These are phyloP conservation scores for Sisor rabdophorus DNA, from an alignment of 2,113 vertebrate species.

Conservation along the genomic window DNA sequence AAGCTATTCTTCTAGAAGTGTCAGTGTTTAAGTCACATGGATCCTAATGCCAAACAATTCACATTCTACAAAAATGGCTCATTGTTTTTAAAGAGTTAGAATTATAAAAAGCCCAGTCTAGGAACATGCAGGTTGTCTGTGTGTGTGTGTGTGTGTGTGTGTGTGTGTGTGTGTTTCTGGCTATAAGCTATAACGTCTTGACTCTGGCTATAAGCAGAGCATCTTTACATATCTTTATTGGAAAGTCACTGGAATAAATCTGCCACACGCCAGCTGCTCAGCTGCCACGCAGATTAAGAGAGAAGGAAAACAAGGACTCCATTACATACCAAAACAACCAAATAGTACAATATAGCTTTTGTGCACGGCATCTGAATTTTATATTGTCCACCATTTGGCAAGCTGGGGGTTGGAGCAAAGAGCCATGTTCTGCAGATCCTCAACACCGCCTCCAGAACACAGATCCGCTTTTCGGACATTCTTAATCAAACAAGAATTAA, in stretches of 20 bases:
- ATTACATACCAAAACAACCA: slow-evolving; percentile 34
- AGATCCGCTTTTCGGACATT: not conserved
- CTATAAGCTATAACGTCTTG: too few relatives aligned
- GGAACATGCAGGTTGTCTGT: slow-evolving; percentile 52
- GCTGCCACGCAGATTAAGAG: slow-evolving; percentile 31
- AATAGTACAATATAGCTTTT: slow-evolving; percentile 40
- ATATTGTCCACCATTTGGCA: slow-evolving; percentile 46
- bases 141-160: slow-evolving; percentile 27
- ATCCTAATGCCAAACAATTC: slow-evolving; percentile 58
- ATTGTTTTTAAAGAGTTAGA: slow-evolving; percentile 48
- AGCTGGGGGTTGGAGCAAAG: slow-evolving; percentile 31
- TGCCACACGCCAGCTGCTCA: slow-evolving; percentile 17
- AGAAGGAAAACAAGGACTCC: slow-evolving; percentile 23
- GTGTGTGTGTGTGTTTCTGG: slow-evolving; percentile 24
- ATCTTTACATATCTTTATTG: slow-evolving; percentile 36
- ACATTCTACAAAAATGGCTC: slow-evolving; percentile 56
- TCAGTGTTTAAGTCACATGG: slow-evolving; percentile 57
- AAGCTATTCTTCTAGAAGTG: slow-evolving; percentile 57
- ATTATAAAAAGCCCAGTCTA: slow-evolving; percentile 48
- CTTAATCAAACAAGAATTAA: slow-evolving; percentile 13
- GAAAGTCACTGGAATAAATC: slow-evolving; percentile 29
- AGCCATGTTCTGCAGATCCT: slow-evolving; percentile 22
- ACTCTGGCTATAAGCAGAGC: slow-evolving; percentile 33
- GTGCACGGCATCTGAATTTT: slow-evolving; percentile 29
- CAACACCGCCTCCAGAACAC: slow-evolving; percentile 23